Base-by-base conservation (phyloP, 2,797 vertebrate species). In the Amniataba percoides region DNA sequence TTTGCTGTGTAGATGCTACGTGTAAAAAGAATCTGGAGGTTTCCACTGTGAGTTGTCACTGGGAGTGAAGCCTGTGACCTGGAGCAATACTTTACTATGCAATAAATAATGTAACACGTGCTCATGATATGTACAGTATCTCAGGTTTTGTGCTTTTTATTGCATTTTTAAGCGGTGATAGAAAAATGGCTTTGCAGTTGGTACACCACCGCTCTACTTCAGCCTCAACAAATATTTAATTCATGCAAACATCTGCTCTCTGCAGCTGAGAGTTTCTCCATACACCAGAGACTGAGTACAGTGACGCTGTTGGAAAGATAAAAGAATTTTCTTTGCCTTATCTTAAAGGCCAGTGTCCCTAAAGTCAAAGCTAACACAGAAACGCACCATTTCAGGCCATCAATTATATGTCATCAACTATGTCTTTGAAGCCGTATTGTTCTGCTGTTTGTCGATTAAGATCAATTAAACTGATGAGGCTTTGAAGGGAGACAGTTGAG, bases 211-310 rank as follows among this genome's bases (percentile, higher is more conserved):
- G 70, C 58, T 85, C 53, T 43, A 55, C 65, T 80, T 80, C 72
- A 87, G 59, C 65, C 53, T 65, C 36, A 27, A 78, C 75, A 85
- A 55, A 89, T 92, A 87, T 90, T 87, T 90, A 86, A 89, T 91
- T 91, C 78, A 89, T 88, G 80, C 72, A 86, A 88, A 92, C 91
- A 91, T 89, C 90, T 89, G 90, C 78, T 89, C 66, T 58, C 64
- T 68, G 71, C 77, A 75, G 73, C 64, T 70, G 62, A 85, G 77
- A 39, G 65, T 63, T 64, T 61, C 66, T 82, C 45, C 34, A 52
- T 62, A 77, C 74, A 71, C 74, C 31, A 59, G 64, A 80, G 67
- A 79, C 66, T 27, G 15, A 81, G 77, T 59, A 34, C 21, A 63
- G 23, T 39, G 56, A 57, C 13, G 31, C 64, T 46, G 45, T 55